Conservation (phyloP, 2,888 invertebrate species). For the Lithophane leautieri region DNA sequence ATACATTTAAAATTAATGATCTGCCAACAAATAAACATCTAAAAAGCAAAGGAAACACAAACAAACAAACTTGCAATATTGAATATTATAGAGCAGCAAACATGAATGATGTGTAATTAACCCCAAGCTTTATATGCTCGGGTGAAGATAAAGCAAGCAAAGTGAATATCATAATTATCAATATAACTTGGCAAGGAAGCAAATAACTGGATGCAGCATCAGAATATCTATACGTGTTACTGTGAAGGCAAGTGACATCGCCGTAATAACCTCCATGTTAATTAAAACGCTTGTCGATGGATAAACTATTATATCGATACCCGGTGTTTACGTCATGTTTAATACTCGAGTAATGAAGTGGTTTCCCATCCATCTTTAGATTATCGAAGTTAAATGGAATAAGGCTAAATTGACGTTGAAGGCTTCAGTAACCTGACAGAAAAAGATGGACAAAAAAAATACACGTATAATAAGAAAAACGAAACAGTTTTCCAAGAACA, state of each 20-base stretch:
- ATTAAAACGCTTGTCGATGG: constrained; percentile 77
- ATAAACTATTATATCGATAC: constrained; percentile 73
- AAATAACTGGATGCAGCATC: constrained; percentile 66
- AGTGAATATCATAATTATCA: constrained; percentile 63
- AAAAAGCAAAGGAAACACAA: not conserved
- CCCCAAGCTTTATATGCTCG: constrained; percentile 53
- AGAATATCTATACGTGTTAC: constrained; percentile 59
- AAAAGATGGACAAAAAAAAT: not conserved
- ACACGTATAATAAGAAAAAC: not conserved
- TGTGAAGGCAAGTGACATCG: constrained; percentile 67
- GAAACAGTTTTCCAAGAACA: constrained; percentile 25
- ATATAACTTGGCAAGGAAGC: constrained; percentile 64
- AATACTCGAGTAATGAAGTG: constrained; percentile 60
- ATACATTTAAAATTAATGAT: not conserved
- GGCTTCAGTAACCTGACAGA: not conserved
- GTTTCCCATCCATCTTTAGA: constrained; percentile 39
- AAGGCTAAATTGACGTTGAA: not conserved
- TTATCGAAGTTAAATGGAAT: constrained; percentile 8
- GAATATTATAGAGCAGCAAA: constrained; percentile 21
- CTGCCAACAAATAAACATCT: not conserved
- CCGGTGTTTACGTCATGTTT: constrained; percentile 51
- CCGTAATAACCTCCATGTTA: constrained; percentile 75
- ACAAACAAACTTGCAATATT: constrained; percentile 29
- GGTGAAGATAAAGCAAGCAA: constrained; percentile 60
- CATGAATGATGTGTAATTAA: constrained; percentile 57